phyloP scores from a whole-genome alignment of 1,140 invertebrate genomes.

The Neomicropteryx cornuta region DNA sequence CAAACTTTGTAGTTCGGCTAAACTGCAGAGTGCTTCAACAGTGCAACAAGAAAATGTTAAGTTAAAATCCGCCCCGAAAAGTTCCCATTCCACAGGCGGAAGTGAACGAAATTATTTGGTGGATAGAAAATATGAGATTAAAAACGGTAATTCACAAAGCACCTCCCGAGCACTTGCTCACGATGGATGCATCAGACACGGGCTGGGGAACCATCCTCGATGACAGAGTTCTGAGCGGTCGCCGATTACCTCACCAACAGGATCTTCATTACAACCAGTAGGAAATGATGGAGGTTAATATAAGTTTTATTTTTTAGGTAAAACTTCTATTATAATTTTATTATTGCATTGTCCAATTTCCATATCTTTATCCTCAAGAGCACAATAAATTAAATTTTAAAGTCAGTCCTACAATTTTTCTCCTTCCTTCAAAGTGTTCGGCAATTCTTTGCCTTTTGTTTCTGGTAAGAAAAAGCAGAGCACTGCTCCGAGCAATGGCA shows the following conservation, averaged over 20 bases:
- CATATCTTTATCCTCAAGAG: too few species aligned
- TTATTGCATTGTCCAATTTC: too few species aligned
- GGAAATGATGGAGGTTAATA: too few species aligned
- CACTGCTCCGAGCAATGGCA: slow-evolving; percentile 48
- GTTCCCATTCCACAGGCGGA: not conserved
- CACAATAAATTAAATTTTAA: too few species aligned
- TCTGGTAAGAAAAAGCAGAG: slow-evolving; percentile 55
- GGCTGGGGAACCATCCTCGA: slow-evolving; percentile 10
- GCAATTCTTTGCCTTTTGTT: slow-evolving; percentile 31
- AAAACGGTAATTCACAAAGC: slow-evolving; percentile 7
- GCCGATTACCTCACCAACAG: too few species aligned
- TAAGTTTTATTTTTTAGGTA: too few species aligned
- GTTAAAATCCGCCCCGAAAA: not conserved
- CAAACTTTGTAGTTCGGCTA: slow-evolving; percentile 38
- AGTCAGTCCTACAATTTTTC: too few species aligned
- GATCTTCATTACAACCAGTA: too few species aligned
- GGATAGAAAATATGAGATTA: slow-evolving; percentile 10
- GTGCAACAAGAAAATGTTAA: not conserved
- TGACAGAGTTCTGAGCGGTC: not conserved
- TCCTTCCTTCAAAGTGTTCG: slow-evolving; percentile 34
- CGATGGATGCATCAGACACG: slow-evolving; percentile 16
- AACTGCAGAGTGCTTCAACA: slow-evolving; percentile 8
- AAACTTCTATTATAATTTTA: too few species aligned
- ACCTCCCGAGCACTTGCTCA: slow-evolving; percentile 12
- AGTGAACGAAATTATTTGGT: slow-evolving; percentile 10